Conservation (phyloP, 2,113 vertebrate species). For the Chionomys nivalis region DNA sequence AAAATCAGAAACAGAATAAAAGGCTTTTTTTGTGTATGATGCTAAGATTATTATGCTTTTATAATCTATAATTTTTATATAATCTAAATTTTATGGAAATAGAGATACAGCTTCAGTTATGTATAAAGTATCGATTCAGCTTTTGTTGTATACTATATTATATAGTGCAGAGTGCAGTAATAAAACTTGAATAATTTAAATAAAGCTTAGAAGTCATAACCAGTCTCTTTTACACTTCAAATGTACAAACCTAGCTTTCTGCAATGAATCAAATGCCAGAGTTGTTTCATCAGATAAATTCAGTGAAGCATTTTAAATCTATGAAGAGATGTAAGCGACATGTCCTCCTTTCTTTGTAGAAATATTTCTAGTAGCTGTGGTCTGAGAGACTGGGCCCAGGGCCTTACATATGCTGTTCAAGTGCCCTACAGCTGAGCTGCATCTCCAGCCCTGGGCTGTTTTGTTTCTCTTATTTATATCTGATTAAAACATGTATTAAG, state of each 20-base stretch:
- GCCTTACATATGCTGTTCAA: background rate
- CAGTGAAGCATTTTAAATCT: background rate
- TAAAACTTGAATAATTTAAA: background rate
- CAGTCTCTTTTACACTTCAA: background rate
- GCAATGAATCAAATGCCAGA: background rate
- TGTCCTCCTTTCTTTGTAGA: constrained; percentile 8
- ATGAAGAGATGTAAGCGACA: background rate
- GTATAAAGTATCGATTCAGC: background rate
- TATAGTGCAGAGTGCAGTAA: background rate
- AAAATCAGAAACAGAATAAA: too few relatives aligned
- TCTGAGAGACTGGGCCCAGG: background rate
- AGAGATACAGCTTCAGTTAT: background rate
- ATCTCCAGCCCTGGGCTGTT: background rate
- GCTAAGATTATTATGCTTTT: constrained; percentile 9
- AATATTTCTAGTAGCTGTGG: background rate
- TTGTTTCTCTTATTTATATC: constrained; percentile 25
- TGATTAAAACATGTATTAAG: constrained; percentile 6
- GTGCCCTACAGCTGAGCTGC: background rate
- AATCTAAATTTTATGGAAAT: constrained; percentile 39
- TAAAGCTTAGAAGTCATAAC: constrained; percentile 4
- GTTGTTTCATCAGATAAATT: background rate
- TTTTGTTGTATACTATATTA: background rate
- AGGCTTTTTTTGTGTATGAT: background rate
- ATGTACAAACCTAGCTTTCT: background rate
- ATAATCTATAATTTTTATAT: constrained; percentile 51